Conservation (phyloP, 2,797 vertebrate genomes). For the Anomalospiza imberbis region DNA sequence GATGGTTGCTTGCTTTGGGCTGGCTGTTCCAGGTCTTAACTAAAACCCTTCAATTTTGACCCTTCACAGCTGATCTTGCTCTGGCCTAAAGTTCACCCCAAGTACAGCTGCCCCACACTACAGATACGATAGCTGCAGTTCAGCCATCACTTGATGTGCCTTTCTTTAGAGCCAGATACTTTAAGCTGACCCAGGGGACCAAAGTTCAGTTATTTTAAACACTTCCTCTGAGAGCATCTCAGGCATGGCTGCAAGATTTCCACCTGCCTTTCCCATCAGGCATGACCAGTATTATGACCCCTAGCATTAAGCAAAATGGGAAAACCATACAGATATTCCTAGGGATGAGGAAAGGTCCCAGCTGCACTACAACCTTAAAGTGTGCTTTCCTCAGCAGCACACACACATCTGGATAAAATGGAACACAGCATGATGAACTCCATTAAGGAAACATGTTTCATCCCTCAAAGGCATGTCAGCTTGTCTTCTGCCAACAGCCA, state of each 20-base stretch:
- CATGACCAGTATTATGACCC: background rate
- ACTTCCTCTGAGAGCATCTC: slow-evolving; percentile 27
- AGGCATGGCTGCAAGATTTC: background rate
- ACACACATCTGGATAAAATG: background rate
- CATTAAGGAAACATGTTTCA: background rate
- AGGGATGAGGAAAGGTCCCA: background rate
- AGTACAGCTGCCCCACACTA: background rate
- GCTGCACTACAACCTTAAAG: background rate
- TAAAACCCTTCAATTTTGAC: background rate
- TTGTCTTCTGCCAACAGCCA: background rate
- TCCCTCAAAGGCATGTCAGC: background rate
- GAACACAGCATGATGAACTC: background rate
- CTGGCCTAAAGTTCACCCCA: background rate
- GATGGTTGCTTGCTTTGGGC: background rate
- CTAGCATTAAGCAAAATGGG: background rate
- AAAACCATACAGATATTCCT: background rate
- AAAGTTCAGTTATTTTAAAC: slow-evolving; percentile 45
- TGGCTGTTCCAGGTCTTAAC: background rate
- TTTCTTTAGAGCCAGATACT: slow-evolving; percentile 12
- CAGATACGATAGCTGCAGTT: background rate
- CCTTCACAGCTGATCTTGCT: background rate
- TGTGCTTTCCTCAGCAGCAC: background rate
- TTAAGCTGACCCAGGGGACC: background rate
- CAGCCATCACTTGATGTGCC: background rate
- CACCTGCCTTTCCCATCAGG: slow-evolving; percentile 44